A percentile compares a stretch with the other conserved stretches of the same genome.
phyloP scores from a whole-genome alignment of 2,888 invertebrate species.

The Polyommatus icarus region DNA sequence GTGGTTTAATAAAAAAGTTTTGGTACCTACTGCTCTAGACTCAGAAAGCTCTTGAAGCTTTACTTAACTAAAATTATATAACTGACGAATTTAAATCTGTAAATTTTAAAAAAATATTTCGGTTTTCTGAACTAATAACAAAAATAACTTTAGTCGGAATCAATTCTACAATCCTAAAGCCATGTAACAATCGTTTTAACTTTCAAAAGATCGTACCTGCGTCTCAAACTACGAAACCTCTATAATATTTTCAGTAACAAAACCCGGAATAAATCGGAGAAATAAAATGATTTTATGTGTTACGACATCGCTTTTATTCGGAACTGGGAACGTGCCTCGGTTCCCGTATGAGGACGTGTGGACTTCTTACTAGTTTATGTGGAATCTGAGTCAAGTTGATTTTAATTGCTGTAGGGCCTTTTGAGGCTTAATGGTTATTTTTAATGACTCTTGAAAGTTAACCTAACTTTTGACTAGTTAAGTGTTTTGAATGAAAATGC shows the following conservation, averaged over 20 bases:
- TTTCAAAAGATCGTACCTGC: conserved; percentile 10
- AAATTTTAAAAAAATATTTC: background rate
- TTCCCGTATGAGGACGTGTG: conserved; percentile 4
- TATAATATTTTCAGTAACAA: conserved; percentile 1
- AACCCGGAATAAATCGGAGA: conserved; percentile 9
- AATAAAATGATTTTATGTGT: conserved; percentile 30
- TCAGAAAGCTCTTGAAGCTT: too few relatives aligned
- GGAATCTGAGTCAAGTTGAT: conserved; percentile 10
- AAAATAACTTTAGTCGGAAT: background rate
- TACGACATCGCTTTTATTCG: conserved; percentile 30
- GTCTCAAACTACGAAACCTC: background rate
- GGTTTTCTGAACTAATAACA: too few relatives aligned
- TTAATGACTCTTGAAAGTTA: background rate
- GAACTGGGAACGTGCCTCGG: conserved; percentile 20
- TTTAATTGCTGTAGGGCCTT: background rate
- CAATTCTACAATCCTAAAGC: background rate
- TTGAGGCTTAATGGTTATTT: background rate
- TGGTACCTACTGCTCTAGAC: too few relatives aligned
- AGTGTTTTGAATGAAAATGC: background rate
- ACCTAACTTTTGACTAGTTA: background rate
- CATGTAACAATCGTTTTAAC: background rate
- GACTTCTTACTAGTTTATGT: conserved; percentile 5
- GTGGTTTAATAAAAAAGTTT: too few relatives aligned
- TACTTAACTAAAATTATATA: too few relatives aligned
- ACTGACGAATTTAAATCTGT: too few relatives aligned